Base-by-base conservation (phyloP, 1,140 invertebrate genomes). In the Adoxophyes honmai region DNA sequence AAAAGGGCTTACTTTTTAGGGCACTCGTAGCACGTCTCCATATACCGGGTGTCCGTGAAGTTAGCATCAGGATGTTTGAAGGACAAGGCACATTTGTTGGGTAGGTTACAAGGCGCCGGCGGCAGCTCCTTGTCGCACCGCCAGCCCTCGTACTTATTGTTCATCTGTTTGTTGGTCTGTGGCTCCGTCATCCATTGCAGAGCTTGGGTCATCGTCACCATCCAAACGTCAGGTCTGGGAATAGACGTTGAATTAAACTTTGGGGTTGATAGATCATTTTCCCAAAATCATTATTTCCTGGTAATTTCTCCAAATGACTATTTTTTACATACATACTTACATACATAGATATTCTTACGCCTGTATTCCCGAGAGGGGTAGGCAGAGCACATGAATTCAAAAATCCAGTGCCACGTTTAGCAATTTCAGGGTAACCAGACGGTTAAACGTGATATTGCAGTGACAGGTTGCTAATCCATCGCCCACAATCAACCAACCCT, bases 111-210 rank as follows among this genome's bases (percentile, higher is more conserved):
- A 0, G 95, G 92, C 18, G 93, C 91, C 14, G 94, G 92, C 21
- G 93, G 82, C 28, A 94, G 90, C 60, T 92, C 92, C 70, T 94
- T 94, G 61, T 93, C 93, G 77, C 95, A 97, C 34, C 92, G 91
- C 95, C 95, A 97, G 1, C 94, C 88, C 62, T 96, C 95, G 68
- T 93, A 97, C n/a, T 48, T 48, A 64, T 92, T 93, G 66, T 87
- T 91, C 0, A 97, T 75, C 9, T 92, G 82, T 65, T 93, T 94
- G 1, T 92, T 76, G 10, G 94, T 86, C 73, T 93, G 93, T 0
- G 97, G 96, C 70, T 97, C 95, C 1, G 95, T 97, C 86, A 98
- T 95, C 95, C 96, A 98, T 10, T 94, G 94, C 14, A 98, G 86
- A 15, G 95, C 93, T 90, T 98, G 96, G 0, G 96, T 97, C n/a